Conservation (phyloP, 2,113 vertebrate genomes). For the Xenopus tropicalis region UCB_Xtro_10.0 CM004443.2:87710001-87710500, state of each 20-base stretch:
- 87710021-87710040: neutral
- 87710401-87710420: neutral
- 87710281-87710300: neutral
- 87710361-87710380: neutral
- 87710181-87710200: neutral
- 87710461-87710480: neutral
- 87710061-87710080: neutral
- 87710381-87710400: neutral
- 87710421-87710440: neutral
- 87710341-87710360: neutral
- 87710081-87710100: neutral
- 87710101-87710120: neutral
- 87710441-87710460: neutral
- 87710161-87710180: neutral
- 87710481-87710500: neutral
- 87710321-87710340: conserved; percentile 1
- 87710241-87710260: neutral
- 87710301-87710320: neutral
- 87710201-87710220: neutral
- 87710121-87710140: conserved; percentile 11
- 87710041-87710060: neutral
- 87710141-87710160: neutral
- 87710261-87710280: neutral
- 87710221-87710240: neutral
- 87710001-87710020: neutral